A percentile compares a stretch with the other conserved stretches of the same genome.
Conservation (phyloP, 2,113 vertebrate genomes). For the Silurus meridionalis region DNA sequence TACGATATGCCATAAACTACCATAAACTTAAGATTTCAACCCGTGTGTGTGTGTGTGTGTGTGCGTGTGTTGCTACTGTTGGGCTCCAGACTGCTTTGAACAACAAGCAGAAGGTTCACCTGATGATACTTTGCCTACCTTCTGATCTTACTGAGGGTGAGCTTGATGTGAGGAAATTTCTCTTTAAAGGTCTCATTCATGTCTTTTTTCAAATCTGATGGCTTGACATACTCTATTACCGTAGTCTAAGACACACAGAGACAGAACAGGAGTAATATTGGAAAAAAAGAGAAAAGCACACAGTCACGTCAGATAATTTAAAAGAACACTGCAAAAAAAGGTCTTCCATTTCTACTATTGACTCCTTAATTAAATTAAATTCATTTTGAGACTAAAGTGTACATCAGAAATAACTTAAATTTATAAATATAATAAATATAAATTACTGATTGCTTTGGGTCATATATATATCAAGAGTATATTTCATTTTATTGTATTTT, state of each 20-base stretch:
- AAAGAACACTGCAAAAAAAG: neutral
- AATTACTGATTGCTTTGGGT: neutral
- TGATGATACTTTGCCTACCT: slow-evolving; percentile 74
- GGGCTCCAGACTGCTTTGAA: neutral
- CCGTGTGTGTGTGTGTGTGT: neutral
- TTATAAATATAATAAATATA: neutral
- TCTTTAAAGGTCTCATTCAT: slow-evolving; percentile 99
- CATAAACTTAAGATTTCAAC: neutral
- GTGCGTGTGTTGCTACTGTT: neutral
- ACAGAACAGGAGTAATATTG: neutral
- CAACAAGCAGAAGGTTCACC: neutral
- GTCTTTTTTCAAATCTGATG: slow-evolving; percentile 95
- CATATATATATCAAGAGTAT: neutral
- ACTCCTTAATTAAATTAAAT: neutral
- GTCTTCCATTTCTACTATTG: neutral
- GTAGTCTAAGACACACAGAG: slow-evolving; percentile 80
- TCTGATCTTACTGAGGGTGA: slow-evolving; percentile 95
- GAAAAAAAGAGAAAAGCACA: neutral
- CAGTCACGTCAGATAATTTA: neutral
- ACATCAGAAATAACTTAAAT: neutral
- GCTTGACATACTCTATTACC: slow-evolving; percentile 97
- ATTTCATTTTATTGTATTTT: neutral
- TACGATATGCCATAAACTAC: neutral
- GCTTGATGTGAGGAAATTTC: slow-evolving; percentile 93
- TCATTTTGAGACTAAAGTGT: neutral